Evolutionary conservation across 1,140 invertebrate species (phyloP).

Genomic region (Caenorhabditis briggsae): DNA sequence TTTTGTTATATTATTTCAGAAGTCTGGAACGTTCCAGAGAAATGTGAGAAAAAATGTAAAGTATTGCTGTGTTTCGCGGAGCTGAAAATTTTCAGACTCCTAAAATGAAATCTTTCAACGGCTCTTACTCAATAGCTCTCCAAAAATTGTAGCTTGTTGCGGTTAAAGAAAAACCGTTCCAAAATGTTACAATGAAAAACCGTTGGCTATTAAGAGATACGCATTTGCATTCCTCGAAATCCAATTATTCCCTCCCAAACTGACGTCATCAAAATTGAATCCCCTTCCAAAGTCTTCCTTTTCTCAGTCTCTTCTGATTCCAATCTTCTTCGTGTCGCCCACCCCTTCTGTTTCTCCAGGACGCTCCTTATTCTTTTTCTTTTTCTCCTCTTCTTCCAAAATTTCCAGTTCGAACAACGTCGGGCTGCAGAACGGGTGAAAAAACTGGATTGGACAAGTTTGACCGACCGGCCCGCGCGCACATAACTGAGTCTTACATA

Average conservation of each 20-base stretch:
- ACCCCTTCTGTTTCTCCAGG: constrained; percentile 29
- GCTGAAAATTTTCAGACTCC: no score
- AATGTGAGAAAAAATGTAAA: no score
- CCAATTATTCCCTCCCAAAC: constrained; percentile 13
- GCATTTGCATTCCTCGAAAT: background rate
- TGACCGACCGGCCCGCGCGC: background rate
- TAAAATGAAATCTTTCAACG: no score
- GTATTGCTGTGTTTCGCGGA: no score
- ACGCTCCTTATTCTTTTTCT: background rate
- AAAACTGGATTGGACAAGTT: constrained; percentile 55
- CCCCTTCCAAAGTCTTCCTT: background rate
- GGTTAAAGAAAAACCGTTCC: background rate
- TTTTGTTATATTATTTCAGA: no score
- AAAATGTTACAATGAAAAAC: no score
- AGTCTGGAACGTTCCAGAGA: no score
- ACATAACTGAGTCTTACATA: constrained; percentile 46
- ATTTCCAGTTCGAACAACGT: constrained; percentile 52
- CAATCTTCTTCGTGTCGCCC: constrained; percentile 4
- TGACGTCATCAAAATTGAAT: constrained; percentile 28
- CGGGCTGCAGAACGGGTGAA: constrained; percentile 14
- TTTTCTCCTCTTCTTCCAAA: no score
- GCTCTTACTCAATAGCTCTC: no score
- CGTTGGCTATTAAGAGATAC: background rate
- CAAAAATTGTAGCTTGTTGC: no score
- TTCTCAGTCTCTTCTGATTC: background rate